A percentile compares a stretch with the other conserved stretches of the same genome.
Evolutionary conservation across 2,797 vertebrate species (phyloP).

Genomic region (Myotis findleyi): DNA sequence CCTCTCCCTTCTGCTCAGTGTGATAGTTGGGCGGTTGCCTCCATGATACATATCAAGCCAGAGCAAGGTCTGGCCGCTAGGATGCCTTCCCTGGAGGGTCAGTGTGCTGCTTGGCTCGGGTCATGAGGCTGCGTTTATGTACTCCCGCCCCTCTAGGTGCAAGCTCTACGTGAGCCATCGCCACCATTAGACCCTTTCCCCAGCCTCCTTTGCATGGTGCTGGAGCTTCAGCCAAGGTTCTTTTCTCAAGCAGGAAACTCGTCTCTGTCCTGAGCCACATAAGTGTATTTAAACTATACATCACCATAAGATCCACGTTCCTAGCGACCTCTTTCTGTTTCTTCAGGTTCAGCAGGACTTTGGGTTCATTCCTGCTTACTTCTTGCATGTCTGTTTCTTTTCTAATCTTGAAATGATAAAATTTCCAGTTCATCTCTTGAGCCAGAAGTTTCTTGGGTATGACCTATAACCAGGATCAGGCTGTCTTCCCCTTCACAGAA

Average conservation of each 20-base stretch:
- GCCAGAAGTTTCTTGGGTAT: background rate
- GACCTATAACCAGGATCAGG: background rate
- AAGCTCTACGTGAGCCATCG: background rate
- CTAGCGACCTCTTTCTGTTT: background rate
- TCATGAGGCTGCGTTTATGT: background rate
- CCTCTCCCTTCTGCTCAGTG: background rate
- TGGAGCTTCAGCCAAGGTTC: background rate
- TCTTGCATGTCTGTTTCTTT: background rate
- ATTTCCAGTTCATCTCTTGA: conserved; percentile 23
- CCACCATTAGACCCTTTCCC: background rate
- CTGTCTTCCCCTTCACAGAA: background rate
- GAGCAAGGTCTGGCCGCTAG: background rate
- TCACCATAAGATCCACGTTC: background rate
- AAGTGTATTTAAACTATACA: background rate
- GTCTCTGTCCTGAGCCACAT: background rate
- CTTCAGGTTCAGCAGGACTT: background rate
- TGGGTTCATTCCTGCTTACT: background rate
- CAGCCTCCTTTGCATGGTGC: background rate
- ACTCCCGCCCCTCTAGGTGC: background rate
- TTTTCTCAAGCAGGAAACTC: background rate
- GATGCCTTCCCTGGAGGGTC: background rate
- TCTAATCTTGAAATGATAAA: conserved; percentile 18
- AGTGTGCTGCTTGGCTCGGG: background rate
- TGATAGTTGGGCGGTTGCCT: background rate
- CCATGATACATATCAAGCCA: background rate